Conservation (phyloP, 2,113 vertebrate genomes). For the Erythrocercus mccallii region DNA sequence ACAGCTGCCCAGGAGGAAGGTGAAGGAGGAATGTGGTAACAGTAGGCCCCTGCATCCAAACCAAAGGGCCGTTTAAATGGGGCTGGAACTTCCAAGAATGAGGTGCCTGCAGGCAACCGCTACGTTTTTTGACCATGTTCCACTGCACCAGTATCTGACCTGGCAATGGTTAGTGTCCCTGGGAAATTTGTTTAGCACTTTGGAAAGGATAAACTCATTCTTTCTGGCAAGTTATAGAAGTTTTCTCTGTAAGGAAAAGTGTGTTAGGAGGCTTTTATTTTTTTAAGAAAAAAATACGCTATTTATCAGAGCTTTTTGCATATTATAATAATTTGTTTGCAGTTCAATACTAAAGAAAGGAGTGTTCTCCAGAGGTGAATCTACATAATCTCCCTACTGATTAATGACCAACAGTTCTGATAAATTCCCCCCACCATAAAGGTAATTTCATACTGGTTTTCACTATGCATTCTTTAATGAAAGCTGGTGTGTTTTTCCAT, state of each 20-base stretch:
- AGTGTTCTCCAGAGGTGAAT: slow-evolving; percentile 42
- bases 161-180: slow-evolving; percentile 71
- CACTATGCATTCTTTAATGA: slow-evolving; percentile 68
- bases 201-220: slow-evolving; percentile 82
- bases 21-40: neutral
- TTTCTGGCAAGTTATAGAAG: slow-evolving; percentile 73
- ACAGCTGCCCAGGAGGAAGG: neutral
- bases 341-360: slow-evolving; percentile 71
- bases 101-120: neutral
- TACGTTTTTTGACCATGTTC: slow-evolving; percentile 26
- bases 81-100: neutral
- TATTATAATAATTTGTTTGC: slow-evolving; percentile 64
- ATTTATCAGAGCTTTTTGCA: slow-evolving; percentile 72
- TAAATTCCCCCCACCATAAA: slow-evolving; percentile 56
- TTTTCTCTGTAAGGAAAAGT: slow-evolving; percentile 75
- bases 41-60: neutral
- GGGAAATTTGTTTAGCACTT: slow-evolving; percentile 88
- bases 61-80: slow-evolving; percentile 35
- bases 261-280: slow-evolving; percentile 78
- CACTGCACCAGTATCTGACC: slow-evolving; percentile 71
- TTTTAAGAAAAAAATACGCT: slow-evolving; percentile 70
- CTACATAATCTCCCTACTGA: slow-evolving; percentile 20
- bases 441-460: slow-evolving; percentile 62
- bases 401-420: slow-evolving; percentile 70
- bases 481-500: slow-evolving; percentile 73